phyloP scores from a whole-genome alignment of 2,888 invertebrate species.

The Phorcus lineatus region DNA sequence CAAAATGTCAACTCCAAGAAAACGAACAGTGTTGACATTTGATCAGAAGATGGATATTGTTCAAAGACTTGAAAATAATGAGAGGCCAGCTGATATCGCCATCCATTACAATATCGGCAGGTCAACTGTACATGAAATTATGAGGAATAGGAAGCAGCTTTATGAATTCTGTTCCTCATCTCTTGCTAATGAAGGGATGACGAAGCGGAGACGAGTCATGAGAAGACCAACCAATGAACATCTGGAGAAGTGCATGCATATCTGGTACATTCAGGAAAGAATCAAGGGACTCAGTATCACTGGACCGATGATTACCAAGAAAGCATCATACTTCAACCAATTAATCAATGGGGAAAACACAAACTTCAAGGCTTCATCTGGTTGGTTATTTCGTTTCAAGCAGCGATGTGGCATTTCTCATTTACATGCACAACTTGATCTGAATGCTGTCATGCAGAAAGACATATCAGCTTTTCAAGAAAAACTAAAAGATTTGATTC shows the following conservation, averaged over 20 bases:
- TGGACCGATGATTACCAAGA: slow-evolving; percentile 22
- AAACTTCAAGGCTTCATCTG: slow-evolving; percentile 29
- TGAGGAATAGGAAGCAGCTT: not conserved
- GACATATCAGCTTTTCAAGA: slow-evolving; percentile 6
- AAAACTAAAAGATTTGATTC: not conserved
- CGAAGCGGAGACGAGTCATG: not conserved
- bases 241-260: slow-evolving; percentile 5
- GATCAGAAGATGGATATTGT: slow-evolving; percentile 13
- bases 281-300: not conserved
- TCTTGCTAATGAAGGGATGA: not conserved
- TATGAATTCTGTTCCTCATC: slow-evolving; percentile 9
- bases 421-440: slow-evolving; percentile 15
- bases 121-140: slow-evolving; percentile 12
- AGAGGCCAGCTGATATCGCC: slow-evolving; percentile 1
- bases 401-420: slow-evolving; percentile 28
- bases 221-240: not conserved
- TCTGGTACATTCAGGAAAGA: slow-evolving; percentile 14
- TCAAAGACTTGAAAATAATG: slow-evolving; percentile 9
- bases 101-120: not conserved
- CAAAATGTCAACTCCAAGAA: not conserved
- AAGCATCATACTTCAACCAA: slow-evolving; percentile 26
- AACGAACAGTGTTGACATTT: not conserved
- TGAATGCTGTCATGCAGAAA: slow-evolving; percentile 17
- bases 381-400: slow-evolving; percentile 34
- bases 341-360: slow-evolving; percentile 27